Base-by-base conservation (phyloP, 2,797 vertebrate genomes). In the Acanthurus lineatus region DNA sequence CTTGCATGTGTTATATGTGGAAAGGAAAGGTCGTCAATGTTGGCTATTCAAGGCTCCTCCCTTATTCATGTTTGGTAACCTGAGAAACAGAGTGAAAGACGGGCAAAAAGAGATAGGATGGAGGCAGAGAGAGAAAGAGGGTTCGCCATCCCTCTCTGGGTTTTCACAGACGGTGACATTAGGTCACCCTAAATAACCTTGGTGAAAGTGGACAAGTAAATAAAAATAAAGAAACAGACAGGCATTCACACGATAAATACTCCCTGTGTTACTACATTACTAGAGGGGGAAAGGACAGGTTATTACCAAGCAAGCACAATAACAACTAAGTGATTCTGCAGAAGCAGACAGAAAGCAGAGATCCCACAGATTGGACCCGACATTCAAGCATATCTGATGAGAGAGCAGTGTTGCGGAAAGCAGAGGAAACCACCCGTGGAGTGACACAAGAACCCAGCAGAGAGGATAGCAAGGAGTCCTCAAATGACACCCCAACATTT, bases 31-130 rank as follows among this genome's bases (percentile, higher is more conserved):
- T 68, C 85, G 70, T 81, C 76, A 73, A 87, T 88, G 82, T 76
- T 85, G 83, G 74, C 67, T 67, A 73, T 73, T 86, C 72, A 82
- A 82, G 45, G 76, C 85, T 92, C 89, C 89, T 88, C 81, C 87
- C 79, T 88, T 84, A 77, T 88, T 92, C 88, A 82, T 91, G 86
- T 91, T 92, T 86, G 72, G 91, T 91, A 93, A 94, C 86, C 87
- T 83, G 86, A 93, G 88, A 93, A 83, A 91, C 69, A 64, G 74
- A 76, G 56, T 84, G 76, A 72, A 77, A 75, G 67, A 58, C 60
- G 59, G 42, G 45, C 53, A 69, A 54, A 83, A 62, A 80, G 80
- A 69, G 62, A 32, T 69, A 44, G 66, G 82, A 69, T 82, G 82
- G 67, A 77, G 87, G 85, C 47, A 79, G 69, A 70, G 69, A 51